These are phyloP conservation scores for Protophormia terraenovae DNA, from an alignment of 2,888 invertebrate species.

Conservation along the genomic window DNA sequence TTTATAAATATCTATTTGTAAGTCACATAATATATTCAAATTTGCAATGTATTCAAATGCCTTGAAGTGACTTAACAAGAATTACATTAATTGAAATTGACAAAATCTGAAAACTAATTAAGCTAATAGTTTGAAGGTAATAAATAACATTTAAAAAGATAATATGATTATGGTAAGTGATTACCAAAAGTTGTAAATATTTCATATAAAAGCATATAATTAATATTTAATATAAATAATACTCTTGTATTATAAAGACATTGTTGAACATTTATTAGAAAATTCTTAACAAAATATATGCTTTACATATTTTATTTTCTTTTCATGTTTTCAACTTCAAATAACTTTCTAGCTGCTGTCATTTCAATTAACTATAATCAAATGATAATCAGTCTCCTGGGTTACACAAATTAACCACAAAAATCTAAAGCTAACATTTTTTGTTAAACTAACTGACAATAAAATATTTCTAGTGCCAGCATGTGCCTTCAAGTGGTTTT, in stretches of 20 bases:
- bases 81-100: conserved; percentile 46
- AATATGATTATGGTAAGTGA: neutral
- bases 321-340: neutral
- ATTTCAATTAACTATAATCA: neutral
- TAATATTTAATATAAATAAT: neutral
- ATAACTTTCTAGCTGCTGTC: neutral
- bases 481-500: neutral
- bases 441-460: neutral
- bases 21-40: no score
- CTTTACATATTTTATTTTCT: no score
- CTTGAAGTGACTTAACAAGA: conserved; percentile 12
- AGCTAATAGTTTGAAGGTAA: neutral
- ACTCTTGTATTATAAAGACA: no score
- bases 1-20: no score
- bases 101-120: conserved; percentile 11
- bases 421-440: neutral
- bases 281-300: no score
- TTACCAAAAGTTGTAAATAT: neutral
- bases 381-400: neutral
- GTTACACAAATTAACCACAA: neutral
- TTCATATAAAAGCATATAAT: neutral
- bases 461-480: neutral
- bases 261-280: no score
- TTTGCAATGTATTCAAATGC: neutral
- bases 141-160: neutral